phyloP scores from a whole-genome alignment of 2,888 invertebrate genomes.

The Spodoptera littoralis region DNA sequence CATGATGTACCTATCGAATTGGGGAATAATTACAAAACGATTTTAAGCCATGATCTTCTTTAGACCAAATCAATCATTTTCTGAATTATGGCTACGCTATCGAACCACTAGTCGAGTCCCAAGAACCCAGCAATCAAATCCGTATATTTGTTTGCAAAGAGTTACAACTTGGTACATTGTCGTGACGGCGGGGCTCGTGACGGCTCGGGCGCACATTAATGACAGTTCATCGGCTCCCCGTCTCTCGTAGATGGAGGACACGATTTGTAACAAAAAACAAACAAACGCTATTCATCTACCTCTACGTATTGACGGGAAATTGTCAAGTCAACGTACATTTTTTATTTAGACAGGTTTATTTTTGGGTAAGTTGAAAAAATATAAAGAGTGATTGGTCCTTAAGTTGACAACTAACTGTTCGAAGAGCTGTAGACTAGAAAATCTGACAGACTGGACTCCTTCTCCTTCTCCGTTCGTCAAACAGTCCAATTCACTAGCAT shows the following conservation, averaged over 20 bases:
- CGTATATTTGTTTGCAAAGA: conserved; percentile 15
- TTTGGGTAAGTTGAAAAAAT: too few relatives aligned
- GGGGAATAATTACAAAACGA: too few relatives aligned
- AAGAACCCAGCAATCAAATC: conserved; percentile 5
- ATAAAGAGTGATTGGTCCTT: too few relatives aligned
- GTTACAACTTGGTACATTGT: neutral
- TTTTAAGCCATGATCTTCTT: neutral
- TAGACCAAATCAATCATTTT: neutral
- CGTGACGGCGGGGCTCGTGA: conserved; percentile 40
- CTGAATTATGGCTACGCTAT: neutral
- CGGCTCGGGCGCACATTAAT: conserved; percentile 23
- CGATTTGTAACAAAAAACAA: neutral
- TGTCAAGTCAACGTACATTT: too few relatives aligned
- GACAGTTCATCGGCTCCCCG: conserved; percentile 15
- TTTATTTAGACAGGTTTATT: too few relatives aligned
- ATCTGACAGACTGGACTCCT: too few relatives aligned
- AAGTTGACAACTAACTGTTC: too few relatives aligned
- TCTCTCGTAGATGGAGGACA: conserved; percentile 19
- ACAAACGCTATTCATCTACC: neutral
- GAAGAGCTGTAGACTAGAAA: too few relatives aligned
- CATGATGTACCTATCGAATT: too few relatives aligned
- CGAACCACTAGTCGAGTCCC: neutral
- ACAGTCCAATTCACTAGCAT: too few relatives aligned
- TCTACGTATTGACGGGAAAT: too few relatives aligned
- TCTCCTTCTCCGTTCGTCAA: too few relatives aligned